These are phyloP conservation scores for Drosophila subpulchrella DNA, from an alignment of 1,140 invertebrate species.

Conservation along the genomic window DNA sequence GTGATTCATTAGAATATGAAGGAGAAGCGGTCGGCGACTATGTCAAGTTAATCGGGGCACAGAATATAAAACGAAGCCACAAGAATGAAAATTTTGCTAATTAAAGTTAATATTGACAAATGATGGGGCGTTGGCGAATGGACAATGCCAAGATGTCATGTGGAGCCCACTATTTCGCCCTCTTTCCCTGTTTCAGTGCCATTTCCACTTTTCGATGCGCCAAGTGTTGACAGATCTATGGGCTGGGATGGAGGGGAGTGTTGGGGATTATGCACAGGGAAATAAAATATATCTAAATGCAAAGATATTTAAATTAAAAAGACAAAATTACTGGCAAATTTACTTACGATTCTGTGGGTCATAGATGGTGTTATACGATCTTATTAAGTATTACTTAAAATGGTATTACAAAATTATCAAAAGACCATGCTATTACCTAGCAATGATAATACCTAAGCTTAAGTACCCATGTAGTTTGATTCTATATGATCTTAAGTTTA, in stretches of 20 bases:
- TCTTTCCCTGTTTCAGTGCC: conserved; percentile 13
- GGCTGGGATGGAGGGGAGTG: conserved; percentile 31
- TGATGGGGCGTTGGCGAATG: conserved; percentile 65
- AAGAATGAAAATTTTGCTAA: conserved; percentile 58
- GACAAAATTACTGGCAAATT: too few species aligned
- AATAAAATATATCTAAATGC: neutral
- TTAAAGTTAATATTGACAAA: conserved; percentile 83
- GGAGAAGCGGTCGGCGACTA: conserved; percentile 34
- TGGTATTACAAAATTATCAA: too few species aligned
- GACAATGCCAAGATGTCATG: conserved; percentile 68
- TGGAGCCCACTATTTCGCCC: conserved; percentile 40
- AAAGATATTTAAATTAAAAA: too few species aligned
- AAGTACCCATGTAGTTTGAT: too few species aligned
- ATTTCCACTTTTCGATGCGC: conserved; percentile 33
- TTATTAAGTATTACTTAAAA: too few species aligned
- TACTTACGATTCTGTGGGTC: too few species aligned
- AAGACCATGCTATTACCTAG: too few species aligned
- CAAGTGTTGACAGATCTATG: conserved; percentile 78
- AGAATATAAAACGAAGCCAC: conserved; percentile 17
- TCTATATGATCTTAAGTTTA: too few species aligned
- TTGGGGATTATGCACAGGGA: conserved; percentile 10
- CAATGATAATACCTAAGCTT: too few species aligned
- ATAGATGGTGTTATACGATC: too few species aligned
- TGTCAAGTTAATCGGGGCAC: conserved; percentile 37
- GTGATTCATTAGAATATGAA: conserved; percentile 44